Conservation (phyloP, 1,140 invertebrate species). For the Drosophila miranda region DNA sequence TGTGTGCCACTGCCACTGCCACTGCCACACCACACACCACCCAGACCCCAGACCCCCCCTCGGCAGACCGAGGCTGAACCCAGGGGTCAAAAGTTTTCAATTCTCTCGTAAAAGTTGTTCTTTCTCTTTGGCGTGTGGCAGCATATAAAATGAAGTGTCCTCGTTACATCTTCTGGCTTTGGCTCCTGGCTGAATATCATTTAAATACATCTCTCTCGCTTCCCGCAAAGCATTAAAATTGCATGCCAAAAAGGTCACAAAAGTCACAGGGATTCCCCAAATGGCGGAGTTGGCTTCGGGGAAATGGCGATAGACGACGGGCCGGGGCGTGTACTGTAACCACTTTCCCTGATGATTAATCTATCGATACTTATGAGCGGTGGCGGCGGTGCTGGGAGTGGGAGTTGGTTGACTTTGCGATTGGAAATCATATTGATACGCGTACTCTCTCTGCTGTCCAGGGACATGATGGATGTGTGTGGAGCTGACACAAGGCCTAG, state of each 20-base stretch:
- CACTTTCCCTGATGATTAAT: constrained; percentile 20
- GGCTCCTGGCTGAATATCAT: constrained; percentile 53
- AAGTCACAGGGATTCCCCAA: constrained; percentile 3
- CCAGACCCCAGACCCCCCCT: no score
- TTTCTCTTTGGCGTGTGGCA: constrained; percentile 37
- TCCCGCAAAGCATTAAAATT: constrained; percentile 58
- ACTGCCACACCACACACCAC: neutral
- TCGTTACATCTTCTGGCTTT: constrained; percentile 42
- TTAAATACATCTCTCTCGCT: constrained; percentile 50
- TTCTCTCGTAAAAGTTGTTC: constrained; percentile 67
- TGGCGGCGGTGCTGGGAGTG: no score
- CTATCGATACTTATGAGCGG: constrained; percentile 13
- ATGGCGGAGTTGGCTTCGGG: no score
- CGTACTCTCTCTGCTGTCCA: neutral
- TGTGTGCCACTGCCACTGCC: constrained; percentile 11
- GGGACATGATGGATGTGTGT: constrained; percentile 53
- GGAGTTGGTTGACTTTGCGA: constrained; percentile 10
- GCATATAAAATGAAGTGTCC: constrained; percentile 62
- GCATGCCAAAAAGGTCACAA: constrained; percentile 24
- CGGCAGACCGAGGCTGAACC: constrained; percentile 14
- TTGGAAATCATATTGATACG: constrained; percentile 26
- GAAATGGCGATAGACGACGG: no score
- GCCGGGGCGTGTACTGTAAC: no score
- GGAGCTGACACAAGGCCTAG: neutral
- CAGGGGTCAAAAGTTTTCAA: constrained; percentile 73